These are phyloP conservation scores for Empis stercorea DNA, from an alignment of 2,888 invertebrate species.

Conservation along the genomic window DNA sequence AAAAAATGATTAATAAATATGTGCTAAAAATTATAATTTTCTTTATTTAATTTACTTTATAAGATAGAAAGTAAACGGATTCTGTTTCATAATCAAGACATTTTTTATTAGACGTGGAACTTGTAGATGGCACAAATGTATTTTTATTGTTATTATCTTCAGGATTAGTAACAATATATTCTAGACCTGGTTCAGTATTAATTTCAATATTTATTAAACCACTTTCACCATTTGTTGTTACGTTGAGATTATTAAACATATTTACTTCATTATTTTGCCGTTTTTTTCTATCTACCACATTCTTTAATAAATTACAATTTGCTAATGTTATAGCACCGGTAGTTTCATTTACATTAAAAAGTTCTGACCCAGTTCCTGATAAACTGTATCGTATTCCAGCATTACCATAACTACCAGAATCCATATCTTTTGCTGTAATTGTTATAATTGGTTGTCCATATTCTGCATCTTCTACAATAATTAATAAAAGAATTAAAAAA, in stretches of 20 bases:
- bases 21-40: slow-evolving; percentile 2
- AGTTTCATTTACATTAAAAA: slow-evolving; percentile 64
- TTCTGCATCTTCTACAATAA: slow-evolving; percentile 29
- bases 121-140: slow-evolving; percentile 14
- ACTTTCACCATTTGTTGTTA: slow-evolving; percentile 13
- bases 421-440: slow-evolving; percentile 70
- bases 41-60: slow-evolving; percentile 47
- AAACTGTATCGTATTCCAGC: slow-evolving; percentile 74
- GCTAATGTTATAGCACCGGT: slow-evolving; percentile 75
- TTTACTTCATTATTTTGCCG: slow-evolving; percentile 20
- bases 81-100: slow-evolving; percentile 79
- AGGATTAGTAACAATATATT: slow-evolving; percentile 22
- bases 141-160: slow-evolving; percentile 7
- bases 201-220: slow-evolving; percentile 18
- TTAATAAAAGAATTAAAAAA: background rate
- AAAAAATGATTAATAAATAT: slow-evolving; percentile 9
- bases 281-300: slow-evolving; percentile 16
- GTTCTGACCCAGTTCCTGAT: slow-evolving; percentile 68
- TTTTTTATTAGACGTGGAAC: slow-evolving; percentile 35
- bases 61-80: slow-evolving; percentile 68
- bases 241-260: slow-evolving; percentile 13
- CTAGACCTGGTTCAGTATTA: slow-evolving; percentile 25
- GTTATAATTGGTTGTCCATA: slow-evolving; percentile 52
- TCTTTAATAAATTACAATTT: slow-evolving; percentile 43
- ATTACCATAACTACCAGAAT: slow-evolving; percentile 69